Conservation (phyloP, 2,888 invertebrate species). For the Pardosa pseudoannulata region DNA sequence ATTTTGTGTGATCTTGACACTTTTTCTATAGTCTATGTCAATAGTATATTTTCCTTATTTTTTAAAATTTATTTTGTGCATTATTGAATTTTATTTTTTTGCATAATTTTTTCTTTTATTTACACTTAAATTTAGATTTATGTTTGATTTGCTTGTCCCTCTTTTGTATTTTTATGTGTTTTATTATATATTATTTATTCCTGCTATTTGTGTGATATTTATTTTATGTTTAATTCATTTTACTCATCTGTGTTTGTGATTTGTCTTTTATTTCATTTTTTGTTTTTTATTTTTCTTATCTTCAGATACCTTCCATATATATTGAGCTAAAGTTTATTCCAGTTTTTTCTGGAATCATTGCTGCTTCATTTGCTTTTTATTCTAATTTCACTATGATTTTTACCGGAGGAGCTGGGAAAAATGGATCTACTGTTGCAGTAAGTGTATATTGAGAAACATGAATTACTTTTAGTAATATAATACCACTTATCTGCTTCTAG, state of each 20-base stretch:
- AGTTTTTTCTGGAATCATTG: conserved; percentile 72
- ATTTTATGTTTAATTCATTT: conserved; percentile 8
- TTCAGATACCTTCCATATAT: conserved; percentile 79
- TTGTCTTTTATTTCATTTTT: background rate
- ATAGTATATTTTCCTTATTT: too few relatives aligned
- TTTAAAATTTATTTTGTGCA: too few relatives aligned
- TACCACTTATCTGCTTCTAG: too few relatives aligned
- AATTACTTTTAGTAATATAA: too few relatives aligned
- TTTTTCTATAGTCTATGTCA: too few relatives aligned
- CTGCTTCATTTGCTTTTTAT: conserved; percentile 69
- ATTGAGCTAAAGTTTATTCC: conserved; percentile 76
- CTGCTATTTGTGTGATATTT: background rate
- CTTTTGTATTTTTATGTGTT: too few relatives aligned
- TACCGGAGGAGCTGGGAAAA: conserved; percentile 96
- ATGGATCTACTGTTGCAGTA: conserved; percentile 97
- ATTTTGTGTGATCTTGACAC: too few relatives aligned
- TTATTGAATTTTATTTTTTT: too few relatives aligned
- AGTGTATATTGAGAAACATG: conserved; percentile 39
- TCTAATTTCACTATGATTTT: conserved; percentile 77
- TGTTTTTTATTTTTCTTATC: conserved; percentile 22
- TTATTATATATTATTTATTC: too few relatives aligned
- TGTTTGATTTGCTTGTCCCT: too few relatives aligned
- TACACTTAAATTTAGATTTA: too few relatives aligned
- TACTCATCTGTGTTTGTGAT: background rate
- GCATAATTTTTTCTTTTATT: too few relatives aligned